Conservation (phyloP, 2,113 vertebrate species). For the Casuarius casuarius region DNA sequence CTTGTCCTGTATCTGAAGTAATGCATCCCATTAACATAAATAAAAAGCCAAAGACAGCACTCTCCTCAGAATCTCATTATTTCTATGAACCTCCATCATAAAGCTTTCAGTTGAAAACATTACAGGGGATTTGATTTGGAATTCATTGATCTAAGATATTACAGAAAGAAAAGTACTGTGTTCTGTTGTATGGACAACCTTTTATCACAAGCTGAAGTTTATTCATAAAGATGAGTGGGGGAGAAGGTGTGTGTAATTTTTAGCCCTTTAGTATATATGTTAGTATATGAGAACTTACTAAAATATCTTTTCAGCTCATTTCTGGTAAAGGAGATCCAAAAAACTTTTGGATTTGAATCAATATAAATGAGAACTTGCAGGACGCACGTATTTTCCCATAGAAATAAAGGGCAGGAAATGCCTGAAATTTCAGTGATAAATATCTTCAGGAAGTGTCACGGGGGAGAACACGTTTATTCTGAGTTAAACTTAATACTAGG, state of each 20-base stretch:
- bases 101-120: neutral
- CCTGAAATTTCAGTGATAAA: neutral
- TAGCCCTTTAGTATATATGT: neutral
- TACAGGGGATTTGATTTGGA: neutral
- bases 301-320: neutral
- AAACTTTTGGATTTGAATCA: neutral
- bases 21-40: neutral
- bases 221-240: neutral
- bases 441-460: neutral
- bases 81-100: neutral
- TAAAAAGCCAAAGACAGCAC: neutral
- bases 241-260: neutral
- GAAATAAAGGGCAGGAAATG: conserved; percentile 27
- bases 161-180: neutral
- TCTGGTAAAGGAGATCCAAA: neutral
- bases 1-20: neutral
- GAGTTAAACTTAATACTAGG: neutral
- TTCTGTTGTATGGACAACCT: neutral
- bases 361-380: neutral
- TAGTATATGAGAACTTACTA: neutral
- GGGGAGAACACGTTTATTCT: neutral
- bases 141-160: neutral
- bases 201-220: neutral
- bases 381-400: neutral
- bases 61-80: neutral